Evolutionary conservation across 2,113 vertebrate species (phyloP).

Genomic region (Steatornis caripensis): DNA sequence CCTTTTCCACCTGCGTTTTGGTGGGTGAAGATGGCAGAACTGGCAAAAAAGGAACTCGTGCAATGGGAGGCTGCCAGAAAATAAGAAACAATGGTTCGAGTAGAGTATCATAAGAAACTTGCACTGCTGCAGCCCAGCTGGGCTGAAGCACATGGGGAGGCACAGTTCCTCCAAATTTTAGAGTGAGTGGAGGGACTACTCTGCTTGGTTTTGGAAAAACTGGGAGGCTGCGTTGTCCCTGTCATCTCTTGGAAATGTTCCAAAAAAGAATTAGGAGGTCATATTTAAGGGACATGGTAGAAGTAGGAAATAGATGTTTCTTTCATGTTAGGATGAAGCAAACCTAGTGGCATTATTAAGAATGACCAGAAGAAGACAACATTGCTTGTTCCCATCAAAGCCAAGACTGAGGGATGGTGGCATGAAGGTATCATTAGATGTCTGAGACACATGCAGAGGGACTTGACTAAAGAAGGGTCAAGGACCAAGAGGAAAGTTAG

Average conservation of each 20-base stretch:
- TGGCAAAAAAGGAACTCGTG: neutral
- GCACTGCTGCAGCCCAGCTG: neutral
- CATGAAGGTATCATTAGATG: neutral
- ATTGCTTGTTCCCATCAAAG: neutral
- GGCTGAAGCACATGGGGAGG: rapidly evolving
- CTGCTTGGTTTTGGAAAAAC: neutral
- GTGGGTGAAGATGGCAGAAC: neutral
- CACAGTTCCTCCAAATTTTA: neutral
- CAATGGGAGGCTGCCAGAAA: neutral
- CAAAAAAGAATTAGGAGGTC: neutral
- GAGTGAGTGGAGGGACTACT: neutral
- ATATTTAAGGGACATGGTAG: neutral
- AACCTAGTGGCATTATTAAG: neutral
- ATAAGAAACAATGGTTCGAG: neutral
- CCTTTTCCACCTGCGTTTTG: neutral
- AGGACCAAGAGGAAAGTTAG: neutral
- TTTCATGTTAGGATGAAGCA: neutral
- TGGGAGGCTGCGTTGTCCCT: neutral
- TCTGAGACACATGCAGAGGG: neutral
- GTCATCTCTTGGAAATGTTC: neutral
- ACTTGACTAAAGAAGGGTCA: neutral
- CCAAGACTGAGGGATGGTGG: neutral
- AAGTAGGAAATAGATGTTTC: neutral
- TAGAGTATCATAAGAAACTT: neutral
- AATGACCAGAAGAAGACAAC: neutral